Evolutionary conservation across 2,888 invertebrate genomes (phyloP), one percentile per base, ranked within the genome.

Genomic region (Kryphioiulus occultus): DNA sequence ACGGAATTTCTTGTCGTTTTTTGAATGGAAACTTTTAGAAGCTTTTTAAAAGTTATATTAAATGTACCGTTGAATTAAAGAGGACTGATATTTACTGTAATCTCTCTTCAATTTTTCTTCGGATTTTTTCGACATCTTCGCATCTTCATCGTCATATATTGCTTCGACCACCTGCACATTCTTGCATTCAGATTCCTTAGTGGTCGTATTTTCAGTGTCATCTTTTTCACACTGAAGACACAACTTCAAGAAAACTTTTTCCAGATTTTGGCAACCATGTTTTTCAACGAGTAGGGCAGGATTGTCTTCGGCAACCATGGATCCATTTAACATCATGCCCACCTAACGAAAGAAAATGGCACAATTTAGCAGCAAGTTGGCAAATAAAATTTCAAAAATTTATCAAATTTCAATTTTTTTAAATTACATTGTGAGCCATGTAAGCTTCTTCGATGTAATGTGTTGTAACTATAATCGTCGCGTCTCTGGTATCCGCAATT

Each of bases 211-310:
- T 47, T 47, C 15, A 17, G 7, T 4, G 4, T 59, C 15, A 7
- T 30, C 84, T n/a, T 0, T 26, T 26, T 82, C 82, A 32, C 32
- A 91, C 87, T 90, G 89, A 89, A 90, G 91, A 90, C 93, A 93
- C 30, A 98, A 93, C 92, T 97, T 97, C 88, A 98, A 94, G 93
- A 98, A 98, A 1, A 98, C 98, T 90, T 97, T 97, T 92, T 98
- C 98, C 10, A 98, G 93, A 19, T 96, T 86, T 10, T 32, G 15
- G 42, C 87, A 88, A 10, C 42, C 59, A n/a, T 88, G 88, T 32
- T 87, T 89, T 10, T 89, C 85, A 86, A 92, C 89, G 17, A 92
- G 89, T 32, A 88, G 88, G 3, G 89, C 89, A 5, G 92, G 92
- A 30, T 90, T 88, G 68, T 91, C 90, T 89, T 92, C 92, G 12